Conservation (phyloP, 1,140 invertebrate species). For the Periplaneta americana region DNA sequence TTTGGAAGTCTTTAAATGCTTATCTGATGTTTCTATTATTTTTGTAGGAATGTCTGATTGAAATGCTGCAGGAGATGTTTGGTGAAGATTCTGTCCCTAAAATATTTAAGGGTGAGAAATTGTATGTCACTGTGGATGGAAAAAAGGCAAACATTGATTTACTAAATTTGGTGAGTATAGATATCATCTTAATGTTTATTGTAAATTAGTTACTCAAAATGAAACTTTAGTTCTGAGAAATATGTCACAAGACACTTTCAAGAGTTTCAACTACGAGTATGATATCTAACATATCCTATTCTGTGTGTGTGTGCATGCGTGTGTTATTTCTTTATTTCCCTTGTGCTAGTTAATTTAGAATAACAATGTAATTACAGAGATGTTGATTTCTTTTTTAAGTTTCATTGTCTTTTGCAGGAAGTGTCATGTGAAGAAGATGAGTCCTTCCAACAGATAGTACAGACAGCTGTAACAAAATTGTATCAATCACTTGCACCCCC, state of each 20-base stretch:
- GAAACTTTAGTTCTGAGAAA: too few relatives aligned
- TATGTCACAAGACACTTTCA: too few relatives aligned
- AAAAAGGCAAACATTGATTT: slow-evolving; percentile 79
- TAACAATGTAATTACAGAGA: too few relatives aligned
- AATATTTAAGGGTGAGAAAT: slow-evolving; percentile 85
- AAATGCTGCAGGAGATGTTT: slow-evolving; percentile 93
- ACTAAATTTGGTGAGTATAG: slow-evolving; percentile 11
- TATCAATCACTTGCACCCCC: slow-evolving; percentile 77
- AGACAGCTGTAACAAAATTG: slow-evolving; percentile 78
- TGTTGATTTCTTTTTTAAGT: neutral
- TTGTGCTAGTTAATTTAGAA: neutral
- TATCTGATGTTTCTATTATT: too few relatives aligned
- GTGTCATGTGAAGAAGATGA: slow-evolving; percentile 79
- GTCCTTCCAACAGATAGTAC: slow-evolving; percentile 74
- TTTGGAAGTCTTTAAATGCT: too few relatives aligned
- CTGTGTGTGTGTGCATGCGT: neutral
- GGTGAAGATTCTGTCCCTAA: slow-evolving; percentile 92
- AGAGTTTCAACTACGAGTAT: too few relatives aligned
- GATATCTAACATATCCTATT: too few relatives aligned
- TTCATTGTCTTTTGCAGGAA: slow-evolving; percentile 48
- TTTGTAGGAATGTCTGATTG: slow-evolving; percentile 79
- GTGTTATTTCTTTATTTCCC: neutral
- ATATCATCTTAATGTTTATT: too few relatives aligned
- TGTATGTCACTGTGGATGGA: slow-evolving; percentile 79
- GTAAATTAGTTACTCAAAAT: too few relatives aligned